Evolutionary conservation across 2,888 invertebrate species (phyloP), one percentile per base, ranked within the genome.

Genomic region (Subacronicta megacephala): DNA sequence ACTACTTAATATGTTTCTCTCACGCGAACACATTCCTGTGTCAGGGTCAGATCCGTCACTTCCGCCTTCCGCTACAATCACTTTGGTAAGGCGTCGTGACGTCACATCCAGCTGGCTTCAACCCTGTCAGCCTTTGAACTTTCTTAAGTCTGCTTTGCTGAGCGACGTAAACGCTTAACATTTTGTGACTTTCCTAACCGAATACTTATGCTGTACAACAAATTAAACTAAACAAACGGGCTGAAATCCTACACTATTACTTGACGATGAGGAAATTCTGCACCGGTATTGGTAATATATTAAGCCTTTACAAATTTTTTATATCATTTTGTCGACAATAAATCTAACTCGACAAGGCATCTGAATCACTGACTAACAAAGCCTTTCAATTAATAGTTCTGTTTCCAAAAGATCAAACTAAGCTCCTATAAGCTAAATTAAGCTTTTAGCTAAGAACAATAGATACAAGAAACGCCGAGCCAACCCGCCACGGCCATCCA

Each of bases 401-500:
- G n/a, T n/a, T n/a, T n/a, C n/a, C n/a, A n/a, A n/a, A n/a, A n/a
- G n/a, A n/a, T n/a, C n/a, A n/a, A n/a, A n/a, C n/a, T 10, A 44
- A 41, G 12, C 13, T 43, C 29, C n/a, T 31, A 29, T 56, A 46
- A 62, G 33, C 35, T 10, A 37, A 60, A 35, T 12, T 4, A 56
- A n/a, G 20, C 23, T 50, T 60, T 40, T 54, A 54, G 45, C 40
- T 37, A 62, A 65, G 60, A 42, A 31, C 61, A 44, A 64, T 56
- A 29, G 44, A 41, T 29, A 49, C 29, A 33, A 51, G 38, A 61
- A 7, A 42, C 29, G n/a, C 52, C n/a, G n/a, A n/a, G 35, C 56
- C 41, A 65, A 56, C 38, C 62, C 41, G 55, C 45, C 49, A 66
- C 62, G 66, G 52, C 62, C 57, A 57, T 45, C 62, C 44, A 65